Evolutionary conservation across 2,888 invertebrate species (phyloP), one percentile per base, ranked within the genome.

Genomic region (Zeuzera pyrina): DNA sequence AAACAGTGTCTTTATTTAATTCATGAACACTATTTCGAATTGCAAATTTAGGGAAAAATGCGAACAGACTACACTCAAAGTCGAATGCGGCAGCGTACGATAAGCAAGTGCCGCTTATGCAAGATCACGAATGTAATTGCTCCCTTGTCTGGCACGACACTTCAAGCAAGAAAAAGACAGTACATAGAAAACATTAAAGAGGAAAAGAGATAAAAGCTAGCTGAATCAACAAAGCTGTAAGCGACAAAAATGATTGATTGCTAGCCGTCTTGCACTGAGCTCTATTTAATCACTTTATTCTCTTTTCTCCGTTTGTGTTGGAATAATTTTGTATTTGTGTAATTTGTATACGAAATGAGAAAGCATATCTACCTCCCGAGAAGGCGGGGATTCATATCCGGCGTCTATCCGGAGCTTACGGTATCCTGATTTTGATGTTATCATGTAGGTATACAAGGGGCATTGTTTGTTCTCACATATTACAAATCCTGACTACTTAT

Each of bases 261-360:
- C 84, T 69, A 70, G 73, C 76, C 70, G 76, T 81, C 83, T 79
- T 79, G 72, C 63, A 71, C 69, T 84, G 84, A 84, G 79, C 84
- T 84, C 79, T 84, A 78, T 85, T 84, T 85, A 84, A 85, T 85
- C 84, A 84, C 84, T 85, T 81, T 79, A 84, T 84, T 84, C 83
- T 83, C 84, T 83, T 83, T 84, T 83, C 81, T 81, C 70, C 79
- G 78, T 83, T 83, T 83, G 77, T 73, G 73, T 76, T 72, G 67
- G 73, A 73, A 81, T 83, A 74, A 83, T 81, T 81, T 83, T 69
- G 77, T 79, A 79, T 79, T 78, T 78, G 76, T 78, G 68, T 81
- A 81, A 79, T 83, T 81, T 83, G 81, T 81, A 76, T 77, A 71
- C 59, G 71, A 69, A 79, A 84, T 77, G 74, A 78, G 76, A 56